These are phyloP conservation scores for Tachycineta bicolor DNA, from an alignment of 2,113 vertebrate genomes.

Conservation along the genomic window DNA sequence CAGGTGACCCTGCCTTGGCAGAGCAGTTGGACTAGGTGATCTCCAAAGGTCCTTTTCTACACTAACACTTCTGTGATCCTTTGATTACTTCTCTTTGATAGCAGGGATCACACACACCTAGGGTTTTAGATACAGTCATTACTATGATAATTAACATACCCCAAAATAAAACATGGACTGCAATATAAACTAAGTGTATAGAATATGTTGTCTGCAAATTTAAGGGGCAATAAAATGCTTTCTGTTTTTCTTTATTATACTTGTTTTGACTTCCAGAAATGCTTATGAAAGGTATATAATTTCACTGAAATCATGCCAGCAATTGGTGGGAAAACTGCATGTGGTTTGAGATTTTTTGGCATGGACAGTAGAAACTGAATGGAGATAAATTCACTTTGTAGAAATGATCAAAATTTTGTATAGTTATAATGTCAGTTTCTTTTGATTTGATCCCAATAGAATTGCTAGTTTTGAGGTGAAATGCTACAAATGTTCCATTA, in stretches of 20 bases:
- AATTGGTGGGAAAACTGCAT: neutral
- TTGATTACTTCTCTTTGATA: neutral
- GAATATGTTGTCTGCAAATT: neutral
- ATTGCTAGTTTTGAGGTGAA: neutral
- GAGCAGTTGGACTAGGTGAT: neutral
- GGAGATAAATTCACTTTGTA: neutral
- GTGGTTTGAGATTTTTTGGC: neutral
- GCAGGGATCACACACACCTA: neutral
- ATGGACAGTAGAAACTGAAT: neutral
- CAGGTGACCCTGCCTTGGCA: neutral
- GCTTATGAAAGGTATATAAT: neutral
- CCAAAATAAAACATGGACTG: neutral
- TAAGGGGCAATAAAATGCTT: neutral
- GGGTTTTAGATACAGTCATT: neutral
- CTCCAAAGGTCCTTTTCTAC: neutral
- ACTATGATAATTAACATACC: neutral
- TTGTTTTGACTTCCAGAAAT: neutral
- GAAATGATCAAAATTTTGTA: rapidly evolving
- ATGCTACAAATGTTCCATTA: neutral
- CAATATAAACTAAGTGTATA: neutral
- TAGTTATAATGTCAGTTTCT: neutral
- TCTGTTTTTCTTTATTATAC: neutral
- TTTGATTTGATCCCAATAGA: neutral
- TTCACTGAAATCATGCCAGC: neutral
- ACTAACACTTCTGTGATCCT: neutral